Conservation (phyloP, 2,113 vertebrate genomes). For the Python bivittatus region DNA sequence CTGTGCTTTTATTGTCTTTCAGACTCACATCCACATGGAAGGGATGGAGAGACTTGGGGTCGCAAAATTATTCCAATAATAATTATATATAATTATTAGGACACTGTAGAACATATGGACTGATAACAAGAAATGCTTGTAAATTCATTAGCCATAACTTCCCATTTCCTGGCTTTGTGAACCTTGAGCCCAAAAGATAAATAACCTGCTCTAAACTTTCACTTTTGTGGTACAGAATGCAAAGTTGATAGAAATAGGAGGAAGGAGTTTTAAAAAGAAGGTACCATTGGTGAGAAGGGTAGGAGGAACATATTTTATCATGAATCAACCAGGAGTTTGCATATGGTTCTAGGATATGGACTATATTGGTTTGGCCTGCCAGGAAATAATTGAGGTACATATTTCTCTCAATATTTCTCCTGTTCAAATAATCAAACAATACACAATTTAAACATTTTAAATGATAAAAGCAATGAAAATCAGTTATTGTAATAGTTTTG, state of each 20-base stretch:
- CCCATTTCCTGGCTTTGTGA: background rate
- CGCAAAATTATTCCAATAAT: background rate
- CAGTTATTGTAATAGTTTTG: conserved; percentile 1
- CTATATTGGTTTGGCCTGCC: background rate
- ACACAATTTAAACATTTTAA: conserved; percentile 2
- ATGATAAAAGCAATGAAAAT: background rate
- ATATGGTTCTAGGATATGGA: background rate
- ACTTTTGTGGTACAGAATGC: background rate
- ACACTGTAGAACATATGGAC: too few relatives aligned
- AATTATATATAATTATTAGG: too few relatives aligned
- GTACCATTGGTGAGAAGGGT: background rate
- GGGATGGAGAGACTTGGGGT: background rate
- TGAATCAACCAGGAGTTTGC: background rate
- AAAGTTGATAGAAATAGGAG: background rate
- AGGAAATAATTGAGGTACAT: background rate
- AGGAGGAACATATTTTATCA: background rate
- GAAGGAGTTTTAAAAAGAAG: background rate
- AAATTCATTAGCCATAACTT: too few relatives aligned
- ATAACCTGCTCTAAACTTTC: background rate
- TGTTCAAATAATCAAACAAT: conserved; percentile 6
- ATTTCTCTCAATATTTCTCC: background rate
- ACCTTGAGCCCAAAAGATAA: background rate
- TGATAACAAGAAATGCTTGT: too few relatives aligned
- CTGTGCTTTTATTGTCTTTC: background rate
- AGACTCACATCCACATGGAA: background rate